Base-by-base conservation (phyloP, 2,797 vertebrate species). In the Lepidocolaptes lacrymiger region DNA sequence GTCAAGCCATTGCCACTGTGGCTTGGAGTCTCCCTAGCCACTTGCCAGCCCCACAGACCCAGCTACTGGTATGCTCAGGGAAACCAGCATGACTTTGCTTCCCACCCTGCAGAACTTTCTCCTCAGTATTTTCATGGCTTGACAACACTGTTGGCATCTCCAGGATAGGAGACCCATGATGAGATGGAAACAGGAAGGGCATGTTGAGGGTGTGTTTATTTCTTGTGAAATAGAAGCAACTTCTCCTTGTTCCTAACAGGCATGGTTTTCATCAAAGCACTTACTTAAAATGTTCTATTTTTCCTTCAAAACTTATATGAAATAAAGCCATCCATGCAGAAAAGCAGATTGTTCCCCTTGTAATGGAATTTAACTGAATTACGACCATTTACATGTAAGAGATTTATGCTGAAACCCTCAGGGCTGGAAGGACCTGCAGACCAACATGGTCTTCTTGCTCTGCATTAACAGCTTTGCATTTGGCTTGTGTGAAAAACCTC, bases 341-440 rank as follows among this genome's bases (percentile, higher is more conserved):
- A 93, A 95, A 89, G 85, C 85, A 0, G 2, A 76, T 75, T 89
- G 77, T 72, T 94, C 62, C 62, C 81, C 34, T 72, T 81, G 27
- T 64, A 78, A 91, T 82, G 67, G 78, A 93, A 75, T 87, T 93
- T 81, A 81, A 91, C 82, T 78, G 81, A 89, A 89, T 79, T 85
- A 93, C 2, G 4, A 84, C 74, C 77, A 72, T 77, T 91, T 81
- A 63, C 6, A 26, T 26, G 56, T 46, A 27, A 43, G 41, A 87
- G 62, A 92, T 87, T 71, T 84, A 59, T 7, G 28, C 67, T 75
- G 90, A 84, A 84, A 67, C 69, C 62, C 69, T 55, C 52, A 74
- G 73, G 78, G 61, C 44, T 43, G 78, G 71, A 85, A 91, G n/a
- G 78, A 52, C 37, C 56, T 71, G 27, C 66, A 91, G 74, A 81